phyloP scores from a whole-genome alignment of 2,888 invertebrate species.

The Byasa hedistus region DNA sequence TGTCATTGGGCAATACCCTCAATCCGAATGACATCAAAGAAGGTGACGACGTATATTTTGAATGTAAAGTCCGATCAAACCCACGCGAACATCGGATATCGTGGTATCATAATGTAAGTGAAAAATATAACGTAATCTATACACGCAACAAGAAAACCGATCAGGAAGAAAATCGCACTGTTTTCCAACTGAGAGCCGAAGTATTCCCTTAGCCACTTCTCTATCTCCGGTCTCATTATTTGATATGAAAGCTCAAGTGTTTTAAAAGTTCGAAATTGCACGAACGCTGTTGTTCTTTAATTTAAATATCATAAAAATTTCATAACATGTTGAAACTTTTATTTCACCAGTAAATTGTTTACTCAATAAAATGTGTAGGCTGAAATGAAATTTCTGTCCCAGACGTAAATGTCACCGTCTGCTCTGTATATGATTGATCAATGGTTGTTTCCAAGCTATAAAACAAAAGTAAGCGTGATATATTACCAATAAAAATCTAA shows the following conservation, averaged over 20 bases:
- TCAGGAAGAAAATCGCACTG: no score
- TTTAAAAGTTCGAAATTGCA: no score
- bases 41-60: constrained; percentile 94
- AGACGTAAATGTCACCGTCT: constrained; percentile 27
- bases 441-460: constrained; percentile 29
- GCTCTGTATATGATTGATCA: constrained; percentile 29
- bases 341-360: constrained; percentile 1
- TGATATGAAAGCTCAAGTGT: no score
- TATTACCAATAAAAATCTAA: constrained; percentile 31
- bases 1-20: constrained; percentile 90
- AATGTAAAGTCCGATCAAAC: constrained; percentile 91
- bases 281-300: no score
- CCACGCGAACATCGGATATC: constrained; percentile 91
- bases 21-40: constrained; percentile 94
- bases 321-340: not conserved
- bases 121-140: no score
- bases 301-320: not conserved
- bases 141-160: no score
- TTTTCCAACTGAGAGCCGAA: no score
- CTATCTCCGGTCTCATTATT: no score
- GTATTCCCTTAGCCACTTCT: no score
- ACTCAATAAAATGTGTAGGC: constrained; percentile 2
- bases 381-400: constrained; percentile 27
- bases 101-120: constrained; percentile 94
- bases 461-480: constrained; percentile 29